Evolutionary conservation across 92 coral and sea anemone genomes (phyloP), one percentile per base, ranked within the genome.

Genomic region (Diadumene lineata): DNA sequence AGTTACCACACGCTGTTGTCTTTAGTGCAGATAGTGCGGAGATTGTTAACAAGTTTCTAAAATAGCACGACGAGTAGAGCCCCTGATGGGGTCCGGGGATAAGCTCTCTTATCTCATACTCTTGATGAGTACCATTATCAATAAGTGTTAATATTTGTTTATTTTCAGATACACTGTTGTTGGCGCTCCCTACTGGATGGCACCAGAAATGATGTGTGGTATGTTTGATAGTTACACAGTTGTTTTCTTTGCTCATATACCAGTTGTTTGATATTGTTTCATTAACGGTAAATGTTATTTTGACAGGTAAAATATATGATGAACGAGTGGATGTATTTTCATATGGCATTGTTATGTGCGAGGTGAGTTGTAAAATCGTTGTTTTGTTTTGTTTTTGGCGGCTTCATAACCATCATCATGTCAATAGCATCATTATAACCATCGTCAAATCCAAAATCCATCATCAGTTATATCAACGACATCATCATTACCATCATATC

Each of bases 121-220:
- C 7, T 7, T 58, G 22, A 25, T 15, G 13, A 19, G 11, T 19
- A 18, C 65, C 23, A 25, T 11, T 18, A n/a, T n/a, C n/a, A n/a
- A n/a, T n/a, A n/a, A n/a, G n/a, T n/a, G n/a, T n/a, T n/a, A n/a
- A n/a, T 38, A 38, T 38, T 38, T 38, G 48, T 38, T 31, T 33
- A 8, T 1, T 33, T 33, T 9, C 66, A 94, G 98, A 68, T 92
- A 92, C 34, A 94, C 98, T 0, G 98, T 94, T 23, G 98, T 94
- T 1, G 98, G 98, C 27, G 75, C 92, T 0, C 97, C 98, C 0
- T 94, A 83, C 70, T 94, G 98, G 98, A 94, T 94, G 98, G 98
- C 98, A 0, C 98, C 98, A 0, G 98, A 94, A 68, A 94, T 94
- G 98, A 16, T 94, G 68, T 83, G 76, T 24, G 98, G 98, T 91